Conservation (phyloP, 2,797 vertebrate species). For the Kryptopterus vitreolus region DNA sequence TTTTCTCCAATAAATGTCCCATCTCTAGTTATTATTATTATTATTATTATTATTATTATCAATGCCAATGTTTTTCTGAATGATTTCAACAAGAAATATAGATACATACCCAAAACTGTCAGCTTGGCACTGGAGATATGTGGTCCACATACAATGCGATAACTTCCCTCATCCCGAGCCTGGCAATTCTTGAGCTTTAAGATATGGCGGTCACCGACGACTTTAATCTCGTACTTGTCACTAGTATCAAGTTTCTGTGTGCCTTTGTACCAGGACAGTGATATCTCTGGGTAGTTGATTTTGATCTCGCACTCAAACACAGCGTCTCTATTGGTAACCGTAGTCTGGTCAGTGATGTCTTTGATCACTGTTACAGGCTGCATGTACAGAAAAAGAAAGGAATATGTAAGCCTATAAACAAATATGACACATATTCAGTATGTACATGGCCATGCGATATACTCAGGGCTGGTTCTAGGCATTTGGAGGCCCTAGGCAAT, state of each 20-base stretch:
- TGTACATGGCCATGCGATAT: not conserved
- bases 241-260: slow-evolving; percentile 89
- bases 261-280: slow-evolving; percentile 98
- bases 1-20: too few relatives aligned
- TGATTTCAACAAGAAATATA: slow-evolving; percentile 3
- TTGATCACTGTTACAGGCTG: slow-evolving; percentile 91
- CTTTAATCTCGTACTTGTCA: slow-evolving; percentile 88
- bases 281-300: slow-evolving; percentile 99
- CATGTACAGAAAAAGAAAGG: slow-evolving; percentile 51
- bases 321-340: slow-evolving; percentile 82
- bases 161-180: slow-evolving; percentile 89
- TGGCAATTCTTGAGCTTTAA: slow-evolving; percentile 87
- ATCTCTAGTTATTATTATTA: too few relatives aligned
- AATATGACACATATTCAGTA: not conserved
- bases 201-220: slow-evolving; percentile 84
- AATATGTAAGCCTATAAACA: not conserved
- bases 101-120: slow-evolving; percentile 86
- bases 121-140: slow-evolving; percentile 96
- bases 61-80: not conserved
- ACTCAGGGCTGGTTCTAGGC: not conserved
- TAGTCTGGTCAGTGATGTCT: slow-evolving; percentile 88
- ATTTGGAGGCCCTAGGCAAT: too few relatives aligned
- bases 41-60: too few relatives aligned
- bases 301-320: slow-evolving; percentile 92
- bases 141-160: slow-evolving; percentile 93